Percentiles rank a stretch among this genome's conserved stretches.
phyloP scores from a whole-genome alignment of 1,140 invertebrate species.

The Scaptodrosophila lebanonensis region DNA sequence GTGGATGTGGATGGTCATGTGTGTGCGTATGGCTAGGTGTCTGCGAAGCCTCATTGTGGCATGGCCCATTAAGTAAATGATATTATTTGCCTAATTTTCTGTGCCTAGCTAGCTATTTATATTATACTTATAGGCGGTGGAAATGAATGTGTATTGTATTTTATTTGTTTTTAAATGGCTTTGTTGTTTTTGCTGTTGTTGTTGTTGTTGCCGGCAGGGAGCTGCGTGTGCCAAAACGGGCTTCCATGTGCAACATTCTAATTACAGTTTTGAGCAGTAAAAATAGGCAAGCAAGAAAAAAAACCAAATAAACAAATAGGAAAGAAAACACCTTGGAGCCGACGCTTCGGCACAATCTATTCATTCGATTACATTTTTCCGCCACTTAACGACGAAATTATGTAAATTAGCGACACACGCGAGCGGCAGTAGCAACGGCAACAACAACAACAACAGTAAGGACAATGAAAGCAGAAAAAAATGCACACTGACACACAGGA shows the following conservation, averaged over 20 bases:
- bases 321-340: conserved; percentile 15
- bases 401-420: conserved; percentile 51
- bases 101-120: background rate
- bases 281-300: too few relatives aligned
- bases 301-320: too few relatives aligned
- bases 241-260: conserved; percentile 26
- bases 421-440: too few relatives aligned
- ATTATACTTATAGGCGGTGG: background rate
- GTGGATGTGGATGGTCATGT: too few relatives aligned
- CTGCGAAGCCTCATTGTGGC: background rate
- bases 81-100: conserved; percentile 6
- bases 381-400: conserved; percentile 61
- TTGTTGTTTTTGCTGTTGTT: too few relatives aligned
- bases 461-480: too few relatives aligned
- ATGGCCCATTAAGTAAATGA: background rate
- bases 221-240: conserved; percentile 17
- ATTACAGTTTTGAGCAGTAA: conserved; percentile 30
- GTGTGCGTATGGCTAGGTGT: background rate
- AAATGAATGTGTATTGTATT: too few relatives aligned
- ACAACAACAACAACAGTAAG: too few relatives aligned
- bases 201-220: too few relatives aligned
- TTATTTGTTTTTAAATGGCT: too few relatives aligned
- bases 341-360: conserved; percentile 30
- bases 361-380: conserved; percentile 65
- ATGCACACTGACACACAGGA: too few relatives aligned